Evolutionary conservation across 2,888 invertebrate genomes (phyloP).

Genomic region (Tineola bisselliella): DNA sequence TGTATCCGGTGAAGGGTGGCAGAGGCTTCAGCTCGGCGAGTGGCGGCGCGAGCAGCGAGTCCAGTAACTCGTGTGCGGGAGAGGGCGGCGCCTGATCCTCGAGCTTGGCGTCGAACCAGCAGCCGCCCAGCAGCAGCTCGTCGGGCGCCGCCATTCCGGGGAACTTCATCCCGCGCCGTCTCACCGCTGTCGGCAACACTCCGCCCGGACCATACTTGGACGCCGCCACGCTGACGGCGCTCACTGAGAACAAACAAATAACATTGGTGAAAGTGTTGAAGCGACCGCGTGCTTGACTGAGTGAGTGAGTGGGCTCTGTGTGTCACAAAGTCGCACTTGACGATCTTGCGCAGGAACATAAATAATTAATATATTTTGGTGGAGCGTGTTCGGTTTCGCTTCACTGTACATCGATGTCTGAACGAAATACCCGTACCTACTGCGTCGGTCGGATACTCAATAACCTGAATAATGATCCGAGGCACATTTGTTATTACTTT

Average conservation of each 20-base stretch:
- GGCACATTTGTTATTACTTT: too few species aligned
- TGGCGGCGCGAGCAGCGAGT: slow-evolving; percentile 72
- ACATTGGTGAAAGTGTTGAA: background rate
- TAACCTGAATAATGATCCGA: too few species aligned
- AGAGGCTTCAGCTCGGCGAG: slow-evolving; percentile 83
- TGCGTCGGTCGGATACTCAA: too few species aligned
- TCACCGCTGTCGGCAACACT: slow-evolving; percentile 38
- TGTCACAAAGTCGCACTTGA: background rate
- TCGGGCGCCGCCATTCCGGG: slow-evolving; percentile 59
- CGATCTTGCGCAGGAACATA: background rate
- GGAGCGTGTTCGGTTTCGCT: slow-evolving; percentile 37
- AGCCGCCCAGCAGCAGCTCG: slow-evolving; percentile 76
- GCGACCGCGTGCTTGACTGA: too few species aligned
- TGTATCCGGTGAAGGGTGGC: slow-evolving; percentile 88
- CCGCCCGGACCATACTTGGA: slow-evolving; percentile 63
- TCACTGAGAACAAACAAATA: slow-evolving; percentile 37
- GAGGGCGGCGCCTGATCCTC: slow-evolving; percentile 44
- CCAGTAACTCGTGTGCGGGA: slow-evolving; percentile 73
- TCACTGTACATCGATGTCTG: slow-evolving; percentile 31
- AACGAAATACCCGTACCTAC: background rate
- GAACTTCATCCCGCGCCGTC: slow-evolving; percentile 71
- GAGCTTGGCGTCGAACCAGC: slow-evolving; percentile 75
- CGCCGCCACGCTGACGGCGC: slow-evolving; percentile 60
- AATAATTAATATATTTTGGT: slow-evolving; percentile 20
- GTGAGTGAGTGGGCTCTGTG: too few species aligned